Base-by-base conservation (phyloP, 2,888 invertebrate species). In the Bursaphelenchus okinawaensis region DNA sequence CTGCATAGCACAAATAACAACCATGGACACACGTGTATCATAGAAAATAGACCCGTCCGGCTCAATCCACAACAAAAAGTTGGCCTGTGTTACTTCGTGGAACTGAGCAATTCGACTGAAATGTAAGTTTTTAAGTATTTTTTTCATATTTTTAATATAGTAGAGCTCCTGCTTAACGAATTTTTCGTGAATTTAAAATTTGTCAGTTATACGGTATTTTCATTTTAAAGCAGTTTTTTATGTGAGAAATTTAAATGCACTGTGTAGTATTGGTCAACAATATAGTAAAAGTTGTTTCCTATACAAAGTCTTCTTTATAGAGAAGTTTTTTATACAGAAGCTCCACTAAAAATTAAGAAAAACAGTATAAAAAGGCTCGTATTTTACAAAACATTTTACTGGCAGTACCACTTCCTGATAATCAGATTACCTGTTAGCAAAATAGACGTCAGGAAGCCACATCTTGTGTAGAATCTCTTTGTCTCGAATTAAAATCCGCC, bases 41-140 rank as follows among this genome's bases (percentile, higher is more conserved):
- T 76, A 76, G 19, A 76, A 63, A 23, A 75, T 70, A 4, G 75
- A 68, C 19, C 75, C 75, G 59, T 75, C 71, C 1, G 66, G 69
- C 12, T 77, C 74, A 28, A 75, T 69, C 75, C 75, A 75, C 0
- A 76, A 26, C 19, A 75, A 54, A 60, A 75, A 75, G 40, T 75
- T 75, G 6, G 74, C 67, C 50, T 75, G 69, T 1, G 75, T 75
- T 9, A 75, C 75, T 7, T 69, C 66, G 52, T 75, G 75, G 54
- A 76, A 75, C 59, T 73, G 61, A 0, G 75, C 69, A 7, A 68
- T 72, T 50, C 77, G 52, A 65, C 67, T 70, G 16, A 66, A 66
- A 52, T 55, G 55, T 31, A 67, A 56, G 8, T 40, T 40, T 40
- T 40, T 4, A 40, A 40, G 12, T 7, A 9, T 29, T 29, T 29